Evolutionary conservation across 2,888 invertebrate genomes (phyloP).

Genomic region (Teinopalpus imperialis): DNA sequence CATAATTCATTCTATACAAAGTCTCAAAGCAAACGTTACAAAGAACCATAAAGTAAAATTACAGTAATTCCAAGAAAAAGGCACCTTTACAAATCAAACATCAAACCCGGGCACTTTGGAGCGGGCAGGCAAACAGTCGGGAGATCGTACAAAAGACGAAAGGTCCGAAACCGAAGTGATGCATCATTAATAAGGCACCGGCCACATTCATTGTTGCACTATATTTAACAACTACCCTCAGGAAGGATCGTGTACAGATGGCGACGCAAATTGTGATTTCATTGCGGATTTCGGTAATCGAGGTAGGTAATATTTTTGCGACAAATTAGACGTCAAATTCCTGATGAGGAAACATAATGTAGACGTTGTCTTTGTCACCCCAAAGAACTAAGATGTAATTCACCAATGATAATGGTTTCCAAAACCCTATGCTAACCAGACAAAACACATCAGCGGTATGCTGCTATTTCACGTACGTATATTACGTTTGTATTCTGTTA

Average conservation of each 20-base stretch:
- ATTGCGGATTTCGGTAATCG: too few relatives aligned
- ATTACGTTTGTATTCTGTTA: too few relatives aligned
- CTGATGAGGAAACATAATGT: too few relatives aligned
- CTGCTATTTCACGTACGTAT: too few relatives aligned
- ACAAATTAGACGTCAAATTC: too few relatives aligned
- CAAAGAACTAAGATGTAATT: too few relatives aligned
- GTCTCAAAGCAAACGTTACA: neutral
- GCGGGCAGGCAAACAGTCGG: slow-evolving; percentile 40
- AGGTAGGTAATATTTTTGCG: too few relatives aligned
- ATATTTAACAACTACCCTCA: slow-evolving; percentile 70
- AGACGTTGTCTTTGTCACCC: too few relatives aligned
- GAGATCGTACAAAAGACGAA: slow-evolving; percentile 58
- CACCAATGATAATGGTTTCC: too few relatives aligned
- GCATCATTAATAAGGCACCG: slow-evolving; percentile 68
- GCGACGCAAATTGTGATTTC: slow-evolving; percentile 21
- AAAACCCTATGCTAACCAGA: too few relatives aligned
- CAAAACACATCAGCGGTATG: too few relatives aligned
- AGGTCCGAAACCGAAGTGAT: slow-evolving; percentile 63
- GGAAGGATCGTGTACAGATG: slow-evolving; percentile 39
- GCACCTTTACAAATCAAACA: slow-evolving; percentile 33
- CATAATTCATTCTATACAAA: too few relatives aligned
- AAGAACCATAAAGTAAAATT: slow-evolving; percentile 7
- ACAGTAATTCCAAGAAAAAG: slow-evolving; percentile 19
- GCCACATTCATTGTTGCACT: slow-evolving; percentile 75
- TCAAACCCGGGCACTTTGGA: slow-evolving; percentile 32